Conservation (phyloP, 2,888 invertebrate genomes). For the Cynaeus angustus region DNA sequence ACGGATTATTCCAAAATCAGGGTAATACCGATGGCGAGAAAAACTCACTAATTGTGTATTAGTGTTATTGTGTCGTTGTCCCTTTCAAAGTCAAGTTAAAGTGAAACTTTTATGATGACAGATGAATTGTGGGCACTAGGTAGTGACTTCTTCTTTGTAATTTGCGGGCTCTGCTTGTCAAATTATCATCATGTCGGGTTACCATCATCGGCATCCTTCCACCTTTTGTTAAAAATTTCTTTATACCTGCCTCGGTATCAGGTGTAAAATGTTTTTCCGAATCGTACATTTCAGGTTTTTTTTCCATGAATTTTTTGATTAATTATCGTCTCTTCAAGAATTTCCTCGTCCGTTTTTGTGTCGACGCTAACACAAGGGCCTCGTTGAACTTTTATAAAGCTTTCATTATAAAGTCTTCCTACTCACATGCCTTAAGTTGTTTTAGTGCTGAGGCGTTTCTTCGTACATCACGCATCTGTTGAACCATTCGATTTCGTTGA, state of each 20-base stretch:
- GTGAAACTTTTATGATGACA: constrained; percentile 63
- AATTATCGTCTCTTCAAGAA: constrained; percentile 41
- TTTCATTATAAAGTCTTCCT: constrained; percentile 37
- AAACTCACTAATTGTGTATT: constrained; percentile 34
- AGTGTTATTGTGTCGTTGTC: constrained; percentile 34
- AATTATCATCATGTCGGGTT: constrained; percentile 62
- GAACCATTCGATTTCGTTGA: constrained; percentile 39
- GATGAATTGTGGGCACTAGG: constrained; percentile 62
- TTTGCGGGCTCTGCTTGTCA: constrained; percentile 65
- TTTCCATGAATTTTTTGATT: constrained; percentile 42
- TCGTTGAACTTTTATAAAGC: constrained; percentile 38
- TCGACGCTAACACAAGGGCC: constrained; percentile 37
- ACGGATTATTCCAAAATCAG: constrained; percentile 27
- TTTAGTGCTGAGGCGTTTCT: constrained; percentile 47
- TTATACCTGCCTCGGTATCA: constrained; percentile 48
- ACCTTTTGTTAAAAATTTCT: constrained; percentile 46
- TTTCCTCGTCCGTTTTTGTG: constrained; percentile 21
- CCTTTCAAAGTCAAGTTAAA: constrained; percentile 42
- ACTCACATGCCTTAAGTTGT: constrained; percentile 36
- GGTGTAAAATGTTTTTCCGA: constrained; percentile 44
- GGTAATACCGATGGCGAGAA: constrained; percentile 5
- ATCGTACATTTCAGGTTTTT: constrained; percentile 21
- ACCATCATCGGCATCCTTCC: constrained; percentile 44
- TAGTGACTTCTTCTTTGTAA: constrained; percentile 59
- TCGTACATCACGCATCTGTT: constrained; percentile 48